phyloP scores from a whole-genome alignment of 2,797 vertebrate genomes.

The Picus viridis region DNA sequence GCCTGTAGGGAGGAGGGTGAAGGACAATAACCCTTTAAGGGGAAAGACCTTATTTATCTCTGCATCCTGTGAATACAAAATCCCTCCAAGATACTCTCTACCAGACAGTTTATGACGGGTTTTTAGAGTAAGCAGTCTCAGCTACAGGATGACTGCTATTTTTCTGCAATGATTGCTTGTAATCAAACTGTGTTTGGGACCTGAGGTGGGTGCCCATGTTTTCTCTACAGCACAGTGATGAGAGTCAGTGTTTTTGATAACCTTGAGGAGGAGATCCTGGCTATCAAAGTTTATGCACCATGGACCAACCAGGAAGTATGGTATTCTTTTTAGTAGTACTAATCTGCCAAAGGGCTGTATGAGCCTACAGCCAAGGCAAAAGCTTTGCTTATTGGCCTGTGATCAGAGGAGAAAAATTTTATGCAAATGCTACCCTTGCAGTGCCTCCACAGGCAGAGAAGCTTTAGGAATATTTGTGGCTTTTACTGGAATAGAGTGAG shows the following conservation, averaged over 20 bases:
- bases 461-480: not conserved
- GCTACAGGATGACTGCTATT: not conserved
- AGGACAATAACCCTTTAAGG: not conserved
- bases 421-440: not conserved
- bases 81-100: not conserved
- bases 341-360: not conserved
- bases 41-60: not conserved
- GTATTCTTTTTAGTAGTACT: not conserved
- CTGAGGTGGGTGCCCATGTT: not conserved
- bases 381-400: too few relatives aligned
- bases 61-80: not conserved
- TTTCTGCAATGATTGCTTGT: not conserved
- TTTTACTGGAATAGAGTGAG: not conserved
- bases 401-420: not conserved
- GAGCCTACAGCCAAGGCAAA: not conserved
- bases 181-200: not conserved
- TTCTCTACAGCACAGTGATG: accelerated
- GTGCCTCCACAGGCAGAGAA: not conserved
- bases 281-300: not conserved
- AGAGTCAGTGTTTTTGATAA: not conserved
- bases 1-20: not conserved
- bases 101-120: not conserved
- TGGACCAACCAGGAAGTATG: not conserved
- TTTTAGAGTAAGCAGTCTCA: not conserved
- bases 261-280: not conserved